Evolutionary conservation across 1,140 invertebrate species (phyloP), one percentile per base, ranked within the genome.

Genomic region (Hestina assimilis): DNA sequence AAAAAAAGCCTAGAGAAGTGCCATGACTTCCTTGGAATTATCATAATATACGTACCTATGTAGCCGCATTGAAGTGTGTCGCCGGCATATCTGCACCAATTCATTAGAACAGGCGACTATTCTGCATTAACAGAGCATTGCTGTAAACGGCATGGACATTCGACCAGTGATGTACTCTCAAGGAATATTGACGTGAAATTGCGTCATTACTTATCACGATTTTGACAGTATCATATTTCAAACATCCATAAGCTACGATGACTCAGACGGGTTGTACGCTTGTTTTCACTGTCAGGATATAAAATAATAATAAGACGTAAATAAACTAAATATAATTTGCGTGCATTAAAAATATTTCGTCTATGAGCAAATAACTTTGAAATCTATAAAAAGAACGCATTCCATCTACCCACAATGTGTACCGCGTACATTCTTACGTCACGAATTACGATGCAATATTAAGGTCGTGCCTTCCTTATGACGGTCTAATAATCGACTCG

Each of bases 311-410:
- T 42, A 11, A 42, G 12, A 42, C 20, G 11, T 42, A 42, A 42
- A 42, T 42, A 42, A 42, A 42, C 40, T 42, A 24, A 20, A 38
- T 20, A 38, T 50, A 14, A 9, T 38, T 15, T 38, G 15, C 20
- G n/a, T 23, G 11, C 42, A 31, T 11, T 33, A 11, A 28, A 8
- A 28, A 38, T 38, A 38, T 24, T 41, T 52, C 11, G 24, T 19
- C 33, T 29, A 11, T 52, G 21, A 52, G 33, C 14, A 6, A 19
- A 51, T 15, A 52, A 52, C 28, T 3, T 41, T 1, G 15, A 7
- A 48, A 51, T 51, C 56, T 59, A 59, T 51, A 40, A 59, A 59
- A 59, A 51, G n/a, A 46, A 9, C 28, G 21, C 56, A 45, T 51
- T 59, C 23, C 43, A 38, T 21, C 21, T 11, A 23, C 8, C 31